Evolutionary conservation across 2,888 invertebrate species (phyloP).

Genomic region (Eugnorisma glareosa): DNA sequence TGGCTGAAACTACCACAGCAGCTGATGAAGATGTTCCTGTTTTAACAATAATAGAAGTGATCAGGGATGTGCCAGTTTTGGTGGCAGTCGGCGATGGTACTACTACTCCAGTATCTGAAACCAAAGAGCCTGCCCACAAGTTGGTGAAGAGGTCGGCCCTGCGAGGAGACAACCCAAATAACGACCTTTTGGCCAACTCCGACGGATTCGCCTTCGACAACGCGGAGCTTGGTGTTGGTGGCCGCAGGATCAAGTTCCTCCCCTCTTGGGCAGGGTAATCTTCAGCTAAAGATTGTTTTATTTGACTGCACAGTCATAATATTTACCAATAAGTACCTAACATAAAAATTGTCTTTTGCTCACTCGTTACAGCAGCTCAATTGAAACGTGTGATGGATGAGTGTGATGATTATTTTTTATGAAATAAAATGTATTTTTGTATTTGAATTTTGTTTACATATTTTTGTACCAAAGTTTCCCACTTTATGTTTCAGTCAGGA

Average conservation of each 20-base stretch:
- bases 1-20: constrained; percentile 70
- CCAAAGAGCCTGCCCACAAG: constrained; percentile 74
- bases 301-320: not conserved
- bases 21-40: constrained; percentile 69
- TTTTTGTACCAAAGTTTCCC: not conserved
- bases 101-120: constrained; percentile 64
- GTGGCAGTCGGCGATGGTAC: constrained; percentile 71
- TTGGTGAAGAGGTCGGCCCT: constrained; percentile 82
- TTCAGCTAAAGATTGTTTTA: constrained; percentile 4
- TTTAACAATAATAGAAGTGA: constrained; percentile 77
- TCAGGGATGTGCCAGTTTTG: constrained; percentile 79
- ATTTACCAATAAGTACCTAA: not conserved
- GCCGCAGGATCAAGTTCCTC: constrained; percentile 85
- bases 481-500: not conserved
- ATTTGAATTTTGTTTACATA: not conserved
- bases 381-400: constrained; percentile 15
- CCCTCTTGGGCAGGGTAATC: constrained; percentile 85
- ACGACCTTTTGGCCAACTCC: constrained; percentile 82
- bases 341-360: constrained; percentile 10
- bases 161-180: constrained; percentile 81
- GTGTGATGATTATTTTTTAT: constrained; percentile 31
- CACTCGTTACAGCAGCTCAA: constrained; percentile 19
- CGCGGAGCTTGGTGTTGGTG: constrained; percentile 77
- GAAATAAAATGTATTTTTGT: constrained; percentile 57
- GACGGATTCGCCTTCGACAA: constrained; percentile 80